Percentiles rank a stretch among this genome's conserved stretches.
Conservation (phyloP, 2,888 invertebrate genomes). For the Drosophila yooni region DNA sequence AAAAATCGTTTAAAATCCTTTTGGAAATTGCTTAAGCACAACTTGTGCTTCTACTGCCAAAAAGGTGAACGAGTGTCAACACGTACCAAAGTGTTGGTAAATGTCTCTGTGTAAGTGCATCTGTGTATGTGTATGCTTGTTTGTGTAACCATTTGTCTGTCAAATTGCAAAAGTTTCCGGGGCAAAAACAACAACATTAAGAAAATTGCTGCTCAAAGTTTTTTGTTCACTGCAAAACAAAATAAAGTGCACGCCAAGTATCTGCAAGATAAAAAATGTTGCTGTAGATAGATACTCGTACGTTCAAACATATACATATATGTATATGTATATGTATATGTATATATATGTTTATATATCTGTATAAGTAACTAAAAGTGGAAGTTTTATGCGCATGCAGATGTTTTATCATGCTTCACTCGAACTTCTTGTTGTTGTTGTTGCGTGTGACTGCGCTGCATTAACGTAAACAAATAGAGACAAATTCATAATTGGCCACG, state of each 20-base stretch:
- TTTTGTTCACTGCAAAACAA: slow-evolving; percentile 42
- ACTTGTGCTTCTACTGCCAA: slow-evolving; percentile 31
- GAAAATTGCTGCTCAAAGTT: slow-evolving; percentile 46
- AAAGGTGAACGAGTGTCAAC: slow-evolving; percentile 74
- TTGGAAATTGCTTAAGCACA: slow-evolving; percentile 48
- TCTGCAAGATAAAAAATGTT: slow-evolving; percentile 66
- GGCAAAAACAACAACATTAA: slow-evolving; percentile 44
- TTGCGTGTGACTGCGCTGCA: slow-evolving; percentile 54
- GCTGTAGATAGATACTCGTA: slow-evolving; percentile 29
- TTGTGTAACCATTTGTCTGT: slow-evolving; percentile 29
- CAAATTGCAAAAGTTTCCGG: slow-evolving; percentile 50
- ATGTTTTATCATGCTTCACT: slow-evolving; percentile 45
- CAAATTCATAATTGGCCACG: slow-evolving; percentile 72
- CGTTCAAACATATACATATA: not conserved
- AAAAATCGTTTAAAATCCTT: slow-evolving; percentile 78
- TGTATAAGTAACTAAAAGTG: slow-evolving; percentile 37
- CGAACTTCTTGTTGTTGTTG: slow-evolving; percentile 14
- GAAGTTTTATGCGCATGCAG: slow-evolving; percentile 68
- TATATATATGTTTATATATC: not conserved
- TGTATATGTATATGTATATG: not conserved
- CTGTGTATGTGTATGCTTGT: slow-evolving; percentile 37
- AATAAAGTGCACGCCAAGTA: slow-evolving; percentile 52
- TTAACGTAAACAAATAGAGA: slow-evolving; percentile 76
- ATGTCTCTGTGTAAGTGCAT: not conserved
- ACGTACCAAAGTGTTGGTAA: slow-evolving; percentile 63